Conservation (phyloP, 2,113 vertebrate species). For the Edolisoma coerulescens region DNA sequence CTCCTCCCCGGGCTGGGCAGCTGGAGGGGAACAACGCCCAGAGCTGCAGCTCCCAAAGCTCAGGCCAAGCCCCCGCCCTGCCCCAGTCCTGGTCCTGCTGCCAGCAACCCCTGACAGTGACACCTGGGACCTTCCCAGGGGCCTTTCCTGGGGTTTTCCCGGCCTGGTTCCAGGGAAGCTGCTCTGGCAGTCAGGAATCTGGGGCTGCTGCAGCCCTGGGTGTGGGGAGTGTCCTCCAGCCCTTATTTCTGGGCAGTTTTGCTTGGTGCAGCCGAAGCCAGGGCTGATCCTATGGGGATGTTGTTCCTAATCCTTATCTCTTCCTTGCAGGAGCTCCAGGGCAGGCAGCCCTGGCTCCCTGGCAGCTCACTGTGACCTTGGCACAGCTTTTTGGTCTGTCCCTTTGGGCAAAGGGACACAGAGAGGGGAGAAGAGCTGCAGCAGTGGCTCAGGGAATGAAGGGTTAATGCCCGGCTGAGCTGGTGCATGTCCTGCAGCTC, state of each 20-base stretch:
- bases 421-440: background rate
- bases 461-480: background rate
- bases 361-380: background rate
- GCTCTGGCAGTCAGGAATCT: background rate
- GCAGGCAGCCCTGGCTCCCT: background rate
- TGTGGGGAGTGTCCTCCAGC: rapidly evolving
- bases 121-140: background rate
- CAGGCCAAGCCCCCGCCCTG: background rate
- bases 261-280: rapidly evolving
- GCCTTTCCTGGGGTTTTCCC: background rate
- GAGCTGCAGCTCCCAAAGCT: background rate
- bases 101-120: rapidly evolving
- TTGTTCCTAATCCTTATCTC: background rate
- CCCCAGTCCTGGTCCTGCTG: background rate
- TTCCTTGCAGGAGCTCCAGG: background rate
- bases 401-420: background rate
- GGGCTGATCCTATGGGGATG: background rate
- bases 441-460: background rate
- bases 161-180: background rate
- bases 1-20: background rate
- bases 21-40: background rate
- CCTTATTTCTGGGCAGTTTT: background rate
- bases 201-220: background rate
- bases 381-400: background rate
- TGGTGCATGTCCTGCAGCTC: background rate